A percentile compares a stretch with the other conserved stretches of the same genome.
These are phyloP conservation scores for Mactromeris polynyma DNA, from an alignment of 2,888 invertebrate species.

Conservation along the genomic window DNA sequence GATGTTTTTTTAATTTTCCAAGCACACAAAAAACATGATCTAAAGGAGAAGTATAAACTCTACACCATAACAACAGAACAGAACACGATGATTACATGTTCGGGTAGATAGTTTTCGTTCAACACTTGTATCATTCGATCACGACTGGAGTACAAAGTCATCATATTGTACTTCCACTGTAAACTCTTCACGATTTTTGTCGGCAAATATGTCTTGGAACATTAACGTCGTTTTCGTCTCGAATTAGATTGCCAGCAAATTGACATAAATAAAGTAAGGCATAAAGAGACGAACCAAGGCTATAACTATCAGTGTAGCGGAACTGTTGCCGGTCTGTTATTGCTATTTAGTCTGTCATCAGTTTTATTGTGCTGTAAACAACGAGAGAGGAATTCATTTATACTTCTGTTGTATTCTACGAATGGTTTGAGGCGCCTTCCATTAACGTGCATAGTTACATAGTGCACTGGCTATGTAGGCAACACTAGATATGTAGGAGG, in stretches of 20 bases:
- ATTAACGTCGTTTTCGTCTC: neutral
- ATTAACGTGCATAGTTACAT: neutral
- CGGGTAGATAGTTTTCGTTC: too few species aligned
- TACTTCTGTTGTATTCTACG: neutral
- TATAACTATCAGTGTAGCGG: conserved; percentile 37
- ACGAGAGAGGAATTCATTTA: conserved; percentile 13
- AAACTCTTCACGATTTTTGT: neutral
- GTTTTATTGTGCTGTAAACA: conserved; percentile 56
- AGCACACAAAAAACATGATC: too few species aligned
- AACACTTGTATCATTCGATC: too few species aligned
- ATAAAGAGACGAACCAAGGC: conserved; percentile 13
- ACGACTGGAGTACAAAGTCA: neutral
- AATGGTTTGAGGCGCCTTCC: neutral
- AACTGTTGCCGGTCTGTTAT: conserved; percentile 47
- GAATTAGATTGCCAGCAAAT: conserved; percentile 35
- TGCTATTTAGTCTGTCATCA: conserved; percentile 51
- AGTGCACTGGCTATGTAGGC: too few species aligned
- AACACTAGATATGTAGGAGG: too few species aligned
- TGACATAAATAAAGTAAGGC: conserved; percentile 31
- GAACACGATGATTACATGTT: too few species aligned
- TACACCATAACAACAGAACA: too few species aligned
- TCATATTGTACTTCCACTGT: neutral
- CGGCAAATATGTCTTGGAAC: conserved; percentile 6
- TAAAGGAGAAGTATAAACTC: too few species aligned
- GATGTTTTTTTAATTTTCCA: too few species aligned